These are phyloP conservation scores for Disparrhopalites patrizii DNA, from an alignment of 2,888 invertebrate species.

Conservation along the genomic window DNA sequence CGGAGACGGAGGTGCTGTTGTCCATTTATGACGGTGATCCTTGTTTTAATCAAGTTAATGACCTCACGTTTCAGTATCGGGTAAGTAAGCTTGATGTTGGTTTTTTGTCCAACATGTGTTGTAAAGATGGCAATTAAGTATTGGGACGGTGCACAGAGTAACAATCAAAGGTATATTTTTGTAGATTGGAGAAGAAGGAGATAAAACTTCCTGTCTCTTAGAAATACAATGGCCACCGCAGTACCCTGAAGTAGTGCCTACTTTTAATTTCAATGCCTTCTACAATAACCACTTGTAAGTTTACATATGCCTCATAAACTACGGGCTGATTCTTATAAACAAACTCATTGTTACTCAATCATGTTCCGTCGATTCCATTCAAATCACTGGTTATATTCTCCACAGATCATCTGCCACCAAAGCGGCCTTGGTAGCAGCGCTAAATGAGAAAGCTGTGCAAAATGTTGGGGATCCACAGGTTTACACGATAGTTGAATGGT, in stretches of 20 bases:
- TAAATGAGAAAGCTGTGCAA: slow-evolving; percentile 63
- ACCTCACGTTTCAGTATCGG: slow-evolving; percentile 84
- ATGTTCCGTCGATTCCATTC: no score
- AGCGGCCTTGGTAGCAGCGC: slow-evolving; percentile 61
- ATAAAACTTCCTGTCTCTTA: slow-evolving; percentile 73
- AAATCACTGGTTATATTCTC: no score
- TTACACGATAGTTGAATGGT: slow-evolving; percentile 84
- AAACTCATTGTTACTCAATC: no score
- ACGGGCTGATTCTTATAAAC: no score
- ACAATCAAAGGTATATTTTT: not conserved
- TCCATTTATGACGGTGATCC: slow-evolving; percentile 94
- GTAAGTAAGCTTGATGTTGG: no score
- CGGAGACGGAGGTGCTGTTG: slow-evolving; percentile 83
- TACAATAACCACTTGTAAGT: slow-evolving; percentile 89
- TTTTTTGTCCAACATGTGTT: no score
- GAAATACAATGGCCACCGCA: slow-evolving; percentile 81
- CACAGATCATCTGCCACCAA: slow-evolving; percentile 67
- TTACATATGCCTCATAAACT: no score
- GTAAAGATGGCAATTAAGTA: no score
- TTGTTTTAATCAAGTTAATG: slow-evolving; percentile 73
- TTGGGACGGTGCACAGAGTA: not conserved
- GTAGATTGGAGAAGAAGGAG: slow-evolving; percentile 65
- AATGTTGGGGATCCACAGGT: slow-evolving; percentile 91
- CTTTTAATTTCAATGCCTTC: slow-evolving; percentile 81
- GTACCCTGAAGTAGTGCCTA: slow-evolving; percentile 80